Percentiles rank a stretch among this genome's conserved stretches.
These are phyloP conservation scores for Acanthosoma haemorrhoidale DNA, from an alignment of 2,888 invertebrate species.

Conservation along the genomic window DNA sequence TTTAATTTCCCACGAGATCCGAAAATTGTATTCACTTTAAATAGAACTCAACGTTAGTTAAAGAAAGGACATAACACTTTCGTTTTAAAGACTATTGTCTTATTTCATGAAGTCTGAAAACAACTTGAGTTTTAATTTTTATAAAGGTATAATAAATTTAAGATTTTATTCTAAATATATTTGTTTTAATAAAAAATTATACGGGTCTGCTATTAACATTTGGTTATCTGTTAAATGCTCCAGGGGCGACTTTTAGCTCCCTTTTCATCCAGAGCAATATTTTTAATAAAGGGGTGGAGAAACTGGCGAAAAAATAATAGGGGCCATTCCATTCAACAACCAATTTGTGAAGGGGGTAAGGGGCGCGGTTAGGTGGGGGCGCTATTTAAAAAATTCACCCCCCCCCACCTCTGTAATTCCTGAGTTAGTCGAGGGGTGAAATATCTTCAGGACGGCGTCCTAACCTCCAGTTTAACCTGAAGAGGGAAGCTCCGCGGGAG, in stretches of 20 bases:
- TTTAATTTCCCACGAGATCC: too few species aligned
- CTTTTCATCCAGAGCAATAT: background rate
- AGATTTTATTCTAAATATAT: too few species aligned
- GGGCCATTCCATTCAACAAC: constrained; percentile 22
- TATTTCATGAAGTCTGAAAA: too few species aligned
- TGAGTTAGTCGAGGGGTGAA: background rate
- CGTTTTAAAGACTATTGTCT: too few species aligned
- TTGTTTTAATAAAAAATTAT: too few species aligned
- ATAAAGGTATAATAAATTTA: too few species aligned
- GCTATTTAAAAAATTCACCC: constrained; percentile 20
- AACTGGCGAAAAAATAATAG: constrained; percentile 14
- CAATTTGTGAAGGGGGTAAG: constrained; percentile 18
- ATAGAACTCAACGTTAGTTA: too few species aligned
- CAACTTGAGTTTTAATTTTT: too few species aligned
- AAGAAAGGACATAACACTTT: too few species aligned
- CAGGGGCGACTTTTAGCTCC: background rate
- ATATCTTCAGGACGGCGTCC: background rate
- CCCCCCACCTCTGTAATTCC: background rate
- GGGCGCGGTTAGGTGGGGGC: background rate
- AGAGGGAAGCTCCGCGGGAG: constrained; percentile 11
- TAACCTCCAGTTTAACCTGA: background rate
- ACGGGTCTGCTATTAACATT: too few species aligned
- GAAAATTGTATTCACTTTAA: too few species aligned
- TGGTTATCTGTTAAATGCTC: background rate
- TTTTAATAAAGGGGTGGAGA: constrained; percentile 25